A percentile compares a stretch with the other conserved stretches of the same genome.
Evolutionary conservation across 2,797 vertebrate genomes (phyloP).

Genomic region (Zalophus californianus): DNA sequence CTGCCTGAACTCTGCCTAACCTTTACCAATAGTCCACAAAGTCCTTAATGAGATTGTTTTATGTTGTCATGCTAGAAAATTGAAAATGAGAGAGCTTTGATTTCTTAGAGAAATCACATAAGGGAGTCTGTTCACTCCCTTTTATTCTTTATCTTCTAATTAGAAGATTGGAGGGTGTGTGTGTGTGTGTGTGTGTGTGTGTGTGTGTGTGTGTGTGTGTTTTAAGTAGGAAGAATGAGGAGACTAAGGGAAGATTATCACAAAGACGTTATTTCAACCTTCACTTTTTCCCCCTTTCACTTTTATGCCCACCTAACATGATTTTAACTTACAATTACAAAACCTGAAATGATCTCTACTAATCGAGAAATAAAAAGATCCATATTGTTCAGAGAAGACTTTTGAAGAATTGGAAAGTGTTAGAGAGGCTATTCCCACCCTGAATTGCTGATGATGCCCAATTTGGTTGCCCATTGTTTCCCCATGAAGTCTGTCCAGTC

Average conservation of each 20-base stretch:
- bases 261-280: conserved; percentile 54
- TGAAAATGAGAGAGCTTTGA: conserved; percentile 78
- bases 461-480: fast-evolving
- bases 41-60: conserved; percentile 76
- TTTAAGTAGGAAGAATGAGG: conserved; percentile 31
- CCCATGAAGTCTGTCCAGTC: fast-evolving
- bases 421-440: not conserved
- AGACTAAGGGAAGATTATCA: not conserved
- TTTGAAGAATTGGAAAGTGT: not conserved
- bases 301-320: conserved; percentile 40
- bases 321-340: conserved; percentile 70
- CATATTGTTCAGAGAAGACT: not conserved
- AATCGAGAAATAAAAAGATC: not conserved
- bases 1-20: conserved; percentile 58
- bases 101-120: conserved; percentile 71
- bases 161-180: conserved; percentile 22
- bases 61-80: conserved; percentile 70
- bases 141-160: conserved; percentile 73
- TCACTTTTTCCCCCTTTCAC: not conserved
- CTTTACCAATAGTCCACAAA: conserved; percentile 21
- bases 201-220: no score
- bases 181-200: not conserved
- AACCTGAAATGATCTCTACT: conserved; percentile 40
- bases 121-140: conserved; percentile 17
- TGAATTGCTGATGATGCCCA: not conserved